Conservation (phyloP, 2,888 invertebrate species). For the Harpalus rubripes region DNA sequence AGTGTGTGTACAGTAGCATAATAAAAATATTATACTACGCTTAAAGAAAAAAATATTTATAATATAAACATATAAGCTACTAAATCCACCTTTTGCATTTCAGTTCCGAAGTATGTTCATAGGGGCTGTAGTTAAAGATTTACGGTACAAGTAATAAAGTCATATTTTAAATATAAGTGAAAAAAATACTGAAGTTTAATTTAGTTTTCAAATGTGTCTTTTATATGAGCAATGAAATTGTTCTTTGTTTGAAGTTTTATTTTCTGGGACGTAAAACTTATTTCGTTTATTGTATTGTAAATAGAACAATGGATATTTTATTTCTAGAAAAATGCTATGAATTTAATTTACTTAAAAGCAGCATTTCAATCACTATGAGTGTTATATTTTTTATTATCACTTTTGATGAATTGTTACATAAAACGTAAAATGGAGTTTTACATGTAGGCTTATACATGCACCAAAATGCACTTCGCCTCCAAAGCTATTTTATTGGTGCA, state of each 20-base stretch:
- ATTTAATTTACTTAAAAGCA: constrained; percentile 1
- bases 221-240: not conserved
- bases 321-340: not conserved
- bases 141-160: too few species aligned
- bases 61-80: too few species aligned
- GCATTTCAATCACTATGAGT: not conserved
- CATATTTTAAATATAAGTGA: too few species aligned
- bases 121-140: too few species aligned
- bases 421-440: not conserved
- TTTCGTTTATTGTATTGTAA: not conserved
- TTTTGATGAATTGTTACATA: not conserved
- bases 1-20: too few species aligned
- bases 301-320: not conserved
- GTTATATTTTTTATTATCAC: not conserved
- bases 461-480: too few species aligned
- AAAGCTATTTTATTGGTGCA: too few species aligned
- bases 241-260: not conserved
- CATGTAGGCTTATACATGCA: too few species aligned
- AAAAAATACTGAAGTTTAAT: not conserved
- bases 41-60: too few species aligned
- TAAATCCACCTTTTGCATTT: too few species aligned
- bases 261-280: not conserved
- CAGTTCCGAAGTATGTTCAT: too few species aligned
- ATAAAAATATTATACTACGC: too few species aligned
- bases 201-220: not conserved